These are phyloP conservation scores for Diplolepis rosae DNA, from an alignment of 2,888 invertebrate species.

Conservation along the genomic window DNA sequence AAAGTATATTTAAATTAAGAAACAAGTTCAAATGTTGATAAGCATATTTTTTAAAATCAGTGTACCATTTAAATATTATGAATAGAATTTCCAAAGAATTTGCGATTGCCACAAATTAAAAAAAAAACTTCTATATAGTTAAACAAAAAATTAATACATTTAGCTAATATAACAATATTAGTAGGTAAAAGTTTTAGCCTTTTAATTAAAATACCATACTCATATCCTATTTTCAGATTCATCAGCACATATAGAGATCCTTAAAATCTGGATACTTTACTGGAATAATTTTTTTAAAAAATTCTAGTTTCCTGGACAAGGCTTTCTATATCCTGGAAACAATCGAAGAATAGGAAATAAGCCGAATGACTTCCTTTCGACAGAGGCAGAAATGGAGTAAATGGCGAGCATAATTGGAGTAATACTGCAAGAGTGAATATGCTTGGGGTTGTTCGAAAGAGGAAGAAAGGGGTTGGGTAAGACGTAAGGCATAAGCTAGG, in stretches of 20 bases:
- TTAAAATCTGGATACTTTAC: background rate
- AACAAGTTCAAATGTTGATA: too few relatives aligned
- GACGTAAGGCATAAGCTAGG: conserved; percentile 29
- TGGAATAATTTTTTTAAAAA: background rate
- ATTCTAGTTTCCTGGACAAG: background rate
- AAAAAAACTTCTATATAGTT: too few relatives aligned
- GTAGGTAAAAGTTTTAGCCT: too few relatives aligned
- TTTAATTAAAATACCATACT: too few relatives aligned
- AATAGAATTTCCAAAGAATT: too few relatives aligned
- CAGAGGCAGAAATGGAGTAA: conserved; percentile 29
- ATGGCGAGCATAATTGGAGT: conserved; percentile 34
- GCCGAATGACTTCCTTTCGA: conserved; percentile 1
- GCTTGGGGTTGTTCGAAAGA: conserved; percentile 29
- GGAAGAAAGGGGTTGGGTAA: background rate
- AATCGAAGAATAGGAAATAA: background rate
- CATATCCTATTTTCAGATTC: background rate
- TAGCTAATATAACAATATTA: too few relatives aligned
- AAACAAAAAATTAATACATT: too few relatives aligned
- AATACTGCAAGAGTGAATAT: conserved; percentile 47
- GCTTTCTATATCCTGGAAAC: background rate
- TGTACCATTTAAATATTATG: too few relatives aligned
- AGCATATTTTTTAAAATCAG: too few relatives aligned
- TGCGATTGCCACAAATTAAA: too few relatives aligned
- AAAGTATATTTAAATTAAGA: too few relatives aligned
- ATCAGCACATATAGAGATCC: background rate